Percentiles rank a stretch among this genome's conserved stretches.
phyloP scores from a whole-genome alignment of 1,140 invertebrate species.

The Zaprionus lachaisei region DNA sequence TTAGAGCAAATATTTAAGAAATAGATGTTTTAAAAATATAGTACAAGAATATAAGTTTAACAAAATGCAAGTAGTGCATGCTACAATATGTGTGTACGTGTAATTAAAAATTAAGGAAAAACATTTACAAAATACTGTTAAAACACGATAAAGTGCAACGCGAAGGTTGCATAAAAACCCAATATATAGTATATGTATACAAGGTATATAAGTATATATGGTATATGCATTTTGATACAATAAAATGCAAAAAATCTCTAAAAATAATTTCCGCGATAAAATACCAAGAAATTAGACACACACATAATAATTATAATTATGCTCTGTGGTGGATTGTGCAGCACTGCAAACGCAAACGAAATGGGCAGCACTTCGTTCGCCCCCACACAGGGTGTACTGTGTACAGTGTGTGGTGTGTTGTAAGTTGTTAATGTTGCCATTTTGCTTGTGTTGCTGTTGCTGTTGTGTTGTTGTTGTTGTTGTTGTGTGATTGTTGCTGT shows the following conservation, averaged over 20 bases:
- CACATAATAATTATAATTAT: conserved; percentile 18
- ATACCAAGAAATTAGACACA: conserved; percentile 41
- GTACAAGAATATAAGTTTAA: conserved; percentile 24
- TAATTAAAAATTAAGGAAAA: conserved; percentile 28
- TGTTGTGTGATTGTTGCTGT: conserved; percentile 24
- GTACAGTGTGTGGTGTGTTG: conserved; percentile 28
- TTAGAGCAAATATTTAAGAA: conserved; percentile 26
- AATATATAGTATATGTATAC: background rate
- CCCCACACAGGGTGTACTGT: conserved; percentile 5
- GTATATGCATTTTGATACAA: conserved; percentile 52
- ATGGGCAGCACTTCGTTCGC: conserved; percentile 56
- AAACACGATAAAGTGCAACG: conserved; percentile 54
- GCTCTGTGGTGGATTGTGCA: conserved; percentile 57
- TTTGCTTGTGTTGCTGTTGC: conserved; percentile 6
- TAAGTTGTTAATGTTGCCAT: background rate
- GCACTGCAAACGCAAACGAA: conserved; percentile 74
- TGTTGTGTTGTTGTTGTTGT: conserved; percentile 15
- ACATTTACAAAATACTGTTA: conserved; percentile 56
- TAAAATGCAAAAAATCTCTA: conserved; percentile 73
- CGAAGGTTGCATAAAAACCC: conserved; percentile 7
- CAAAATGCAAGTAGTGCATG: conserved; percentile 56
- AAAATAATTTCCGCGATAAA: conserved; percentile 54
- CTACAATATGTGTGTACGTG: conserved; percentile 20
- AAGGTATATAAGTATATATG: conserved; percentile 8
- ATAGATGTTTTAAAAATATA: conserved; percentile 8